phyloP scores from a whole-genome alignment of 2,888 invertebrate genomes.

The Oscheius onirici region DNA sequence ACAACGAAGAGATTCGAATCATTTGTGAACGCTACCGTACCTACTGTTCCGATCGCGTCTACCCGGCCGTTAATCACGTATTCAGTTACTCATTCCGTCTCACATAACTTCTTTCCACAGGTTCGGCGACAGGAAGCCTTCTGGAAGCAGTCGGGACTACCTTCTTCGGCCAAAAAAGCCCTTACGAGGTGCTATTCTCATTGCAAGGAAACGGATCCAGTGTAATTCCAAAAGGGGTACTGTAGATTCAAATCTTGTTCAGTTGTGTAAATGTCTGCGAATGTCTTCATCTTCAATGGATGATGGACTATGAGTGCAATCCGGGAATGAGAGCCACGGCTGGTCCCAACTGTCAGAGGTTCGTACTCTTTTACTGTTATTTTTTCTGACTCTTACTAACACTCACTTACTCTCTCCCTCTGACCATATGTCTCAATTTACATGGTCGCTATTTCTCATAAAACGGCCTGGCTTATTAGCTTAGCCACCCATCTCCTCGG shows the following conservation, averaged over 20 bases:
- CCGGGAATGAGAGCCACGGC: constrained; percentile 57
- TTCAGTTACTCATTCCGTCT: constrained; percentile 7
- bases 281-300: constrained; percentile 64
- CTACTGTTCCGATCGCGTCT: constrained; percentile 62
- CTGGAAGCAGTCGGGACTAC: constrained; percentile 60
- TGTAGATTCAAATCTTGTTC: constrained; percentile 6
- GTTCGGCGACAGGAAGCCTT: constrained; percentile 58
- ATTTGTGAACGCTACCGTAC: constrained; percentile 64
- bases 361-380: neutral
- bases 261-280: constrained; percentile 65
- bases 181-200: constrained; percentile 55
- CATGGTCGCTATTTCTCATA: neutral
- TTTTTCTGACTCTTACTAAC: neutral
- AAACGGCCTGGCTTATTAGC: constrained; percentile 21
- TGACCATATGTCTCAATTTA: neutral
- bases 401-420: neutral
- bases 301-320: constrained; percentile 63
- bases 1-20: constrained; percentile 67
- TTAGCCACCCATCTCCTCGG: constrained; percentile 18
- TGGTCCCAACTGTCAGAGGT: constrained; percentile 61
- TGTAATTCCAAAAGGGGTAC: constrained; percentile 38
- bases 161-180: constrained; percentile 46
- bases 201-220: constrained; percentile 58
- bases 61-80: constrained; percentile 63
- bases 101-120: constrained; percentile 31